Conservation (phyloP, 2,888 invertebrate genomes). For the Pseudanteris insignis region DNA sequence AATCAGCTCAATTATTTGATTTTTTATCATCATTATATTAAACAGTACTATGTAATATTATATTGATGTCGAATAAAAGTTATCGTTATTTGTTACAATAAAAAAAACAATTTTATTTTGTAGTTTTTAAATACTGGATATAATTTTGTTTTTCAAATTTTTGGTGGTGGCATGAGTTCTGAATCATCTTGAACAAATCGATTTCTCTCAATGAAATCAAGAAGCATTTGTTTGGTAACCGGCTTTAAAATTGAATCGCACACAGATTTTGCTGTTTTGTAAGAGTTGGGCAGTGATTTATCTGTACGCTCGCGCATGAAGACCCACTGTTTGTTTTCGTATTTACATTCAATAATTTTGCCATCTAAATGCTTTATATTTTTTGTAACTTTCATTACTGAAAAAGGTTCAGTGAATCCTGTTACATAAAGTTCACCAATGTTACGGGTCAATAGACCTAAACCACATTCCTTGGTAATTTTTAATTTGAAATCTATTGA, state of each 20-base stretch:
- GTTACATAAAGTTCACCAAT: conserved; percentile 84
- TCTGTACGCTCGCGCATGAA: conserved; percentile 96
- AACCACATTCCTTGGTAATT: conserved; percentile 77
- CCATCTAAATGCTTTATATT: conserved; percentile 74
- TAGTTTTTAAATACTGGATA: too few species aligned
- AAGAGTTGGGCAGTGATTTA: conserved; percentile 94
- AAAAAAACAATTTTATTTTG: too few species aligned
- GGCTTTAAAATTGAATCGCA: conserved; percentile 83
- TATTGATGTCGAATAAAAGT: too few species aligned
- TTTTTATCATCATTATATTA: too few species aligned
- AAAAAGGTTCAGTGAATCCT: conserved; percentile 74
- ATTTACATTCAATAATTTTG: conserved; percentile 96
- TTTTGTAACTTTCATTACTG: conserved; percentile 81
- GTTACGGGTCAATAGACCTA: conserved; percentile 75
- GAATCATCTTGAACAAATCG: conserved; percentile 73
- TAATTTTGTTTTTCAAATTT: too few species aligned
- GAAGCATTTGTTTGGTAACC: conserved; percentile 82
- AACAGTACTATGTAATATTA: too few species aligned
- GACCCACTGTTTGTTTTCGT: conserved; percentile 83
- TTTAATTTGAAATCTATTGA: conserved; percentile 95
- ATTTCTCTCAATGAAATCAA: conserved; percentile 75
- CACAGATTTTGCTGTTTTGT: conserved; percentile 87
- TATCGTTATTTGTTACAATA: too few species aligned
- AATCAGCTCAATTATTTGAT: too few species aligned
- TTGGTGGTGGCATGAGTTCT: conserved; percentile 78